These are phyloP conservation scores for Bacillus rossius DNA, from an alignment of 1,140 invertebrate genomes.

Conservation along the genomic window DNA sequence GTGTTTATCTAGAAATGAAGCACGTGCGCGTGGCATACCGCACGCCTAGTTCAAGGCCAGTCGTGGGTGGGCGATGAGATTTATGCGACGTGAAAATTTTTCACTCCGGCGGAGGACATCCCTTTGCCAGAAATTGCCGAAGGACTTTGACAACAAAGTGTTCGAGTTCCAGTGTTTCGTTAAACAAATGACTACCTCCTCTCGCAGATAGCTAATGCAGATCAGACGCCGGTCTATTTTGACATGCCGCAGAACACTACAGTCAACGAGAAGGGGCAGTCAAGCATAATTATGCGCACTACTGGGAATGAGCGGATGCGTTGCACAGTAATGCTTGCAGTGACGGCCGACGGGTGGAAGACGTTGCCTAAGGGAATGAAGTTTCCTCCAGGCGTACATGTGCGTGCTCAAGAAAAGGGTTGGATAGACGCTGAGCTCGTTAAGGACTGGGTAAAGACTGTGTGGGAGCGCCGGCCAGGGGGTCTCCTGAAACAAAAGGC, in stretches of 20 bases:
- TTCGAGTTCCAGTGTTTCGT: too few relatives aligned
- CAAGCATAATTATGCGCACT: not conserved
- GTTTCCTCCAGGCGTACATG: constrained; percentile 10
- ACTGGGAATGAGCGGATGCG: constrained; percentile 3
- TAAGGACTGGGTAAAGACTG: constrained; percentile 12
- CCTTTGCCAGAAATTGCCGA: too few relatives aligned
- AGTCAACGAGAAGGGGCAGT: constrained; percentile 11
- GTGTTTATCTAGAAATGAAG: too few relatives aligned
- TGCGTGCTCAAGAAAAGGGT: constrained; percentile 15
- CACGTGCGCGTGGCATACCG: too few relatives aligned
- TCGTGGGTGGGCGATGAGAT: too few relatives aligned
- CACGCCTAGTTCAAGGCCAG: too few relatives aligned
- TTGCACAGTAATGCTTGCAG: constrained; percentile 6
- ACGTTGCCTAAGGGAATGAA: constrained; percentile 6
- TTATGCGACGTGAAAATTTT: too few relatives aligned
- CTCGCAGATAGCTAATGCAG: constrained; percentile 15
- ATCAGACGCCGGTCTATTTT: constrained; percentile 18
- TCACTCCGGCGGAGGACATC: too few relatives aligned
- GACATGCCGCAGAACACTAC: constrained; percentile 17
- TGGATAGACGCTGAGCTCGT: constrained; percentile 14
- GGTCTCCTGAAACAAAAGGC: constrained; percentile 4
- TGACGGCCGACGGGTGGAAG: constrained; percentile 10
- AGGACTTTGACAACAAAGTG: too few relatives aligned
- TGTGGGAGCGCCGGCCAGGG: constrained; percentile 16
- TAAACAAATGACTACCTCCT: too few relatives aligned